phyloP scores from a whole-genome alignment of 1,140 invertebrate genomes.

The Drosophila lacertosa region DNA sequence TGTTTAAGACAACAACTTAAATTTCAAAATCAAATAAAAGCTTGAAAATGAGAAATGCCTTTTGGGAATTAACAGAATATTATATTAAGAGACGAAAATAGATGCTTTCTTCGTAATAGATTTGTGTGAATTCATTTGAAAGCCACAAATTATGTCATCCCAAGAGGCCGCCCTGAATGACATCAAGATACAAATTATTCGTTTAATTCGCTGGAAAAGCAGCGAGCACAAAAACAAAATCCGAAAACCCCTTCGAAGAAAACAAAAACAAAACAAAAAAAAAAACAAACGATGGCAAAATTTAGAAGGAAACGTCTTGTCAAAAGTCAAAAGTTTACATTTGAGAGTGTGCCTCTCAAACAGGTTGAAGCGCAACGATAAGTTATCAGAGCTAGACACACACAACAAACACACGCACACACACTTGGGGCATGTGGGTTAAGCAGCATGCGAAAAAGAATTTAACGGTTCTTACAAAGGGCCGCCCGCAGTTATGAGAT shows the following conservation, averaged over 20 bases:
- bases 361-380: constrained; percentile 38
- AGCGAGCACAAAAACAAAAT: neutral
- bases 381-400: constrained; percentile 30
- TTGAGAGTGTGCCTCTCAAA: constrained; percentile 19
- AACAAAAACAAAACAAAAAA: neutral
- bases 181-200: neutral
- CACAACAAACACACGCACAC: constrained; percentile 6
- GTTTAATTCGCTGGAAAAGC: constrained; percentile 3
- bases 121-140: constrained; percentile 2
- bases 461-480: constrained; percentile 41
- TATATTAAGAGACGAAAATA: neutral
- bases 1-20: too few relatives aligned
- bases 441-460: constrained; percentile 36
- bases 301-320: constrained; percentile 14
- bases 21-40: too few relatives aligned
- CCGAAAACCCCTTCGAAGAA: neutral
- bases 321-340: constrained; percentile 30
- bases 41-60: neutral
- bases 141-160: constrained; percentile 4
- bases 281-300: neutral
- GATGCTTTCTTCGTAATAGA: neutral
- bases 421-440: neutral
- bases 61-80: constrained; percentile 5
- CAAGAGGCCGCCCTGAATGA: neutral
- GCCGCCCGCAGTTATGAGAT: constrained; percentile 53